phyloP scores from a whole-genome alignment of 2,113 vertebrate species.

The Eurystomus gularis region DNA sequence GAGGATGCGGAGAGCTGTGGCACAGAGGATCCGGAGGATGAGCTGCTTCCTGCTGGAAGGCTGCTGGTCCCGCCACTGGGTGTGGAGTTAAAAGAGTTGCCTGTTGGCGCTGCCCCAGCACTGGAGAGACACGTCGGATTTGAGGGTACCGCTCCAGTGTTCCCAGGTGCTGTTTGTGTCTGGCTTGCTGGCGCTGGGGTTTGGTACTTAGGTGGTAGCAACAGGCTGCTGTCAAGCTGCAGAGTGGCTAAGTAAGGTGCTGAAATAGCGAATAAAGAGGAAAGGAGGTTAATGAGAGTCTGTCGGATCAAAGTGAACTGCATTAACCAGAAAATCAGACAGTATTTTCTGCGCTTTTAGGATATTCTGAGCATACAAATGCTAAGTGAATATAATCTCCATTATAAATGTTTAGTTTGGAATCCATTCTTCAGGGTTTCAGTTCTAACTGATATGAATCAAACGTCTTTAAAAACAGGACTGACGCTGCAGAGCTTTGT shows the following conservation, averaged over 20 bases:
- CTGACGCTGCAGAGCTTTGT: not conserved
- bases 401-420: not conserved
- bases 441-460: not conserved
- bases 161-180: conserved; percentile 67
- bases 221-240: conserved; percentile 88
- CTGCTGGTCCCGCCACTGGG: conserved; percentile 60
- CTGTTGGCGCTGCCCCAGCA: conserved; percentile 48
- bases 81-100: conserved; percentile 72
- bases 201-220: conserved; percentile 87
- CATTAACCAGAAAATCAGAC: not conserved
- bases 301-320: not conserved
- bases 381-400: not conserved
- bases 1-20: conserved; percentile 68
- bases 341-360: not conserved
- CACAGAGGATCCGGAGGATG: conserved; percentile 67
- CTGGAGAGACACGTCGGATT: conserved; percentile 32
- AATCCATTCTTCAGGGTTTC: not conserved
- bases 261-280: conserved; percentile 50
- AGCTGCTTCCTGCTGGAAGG: conserved; percentile 44
- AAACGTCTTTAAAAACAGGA: not conserved
- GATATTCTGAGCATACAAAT: not conserved
- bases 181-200: conserved; percentile 64
- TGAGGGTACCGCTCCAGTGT: conserved; percentile 48
- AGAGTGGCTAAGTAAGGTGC: conserved; percentile 91
- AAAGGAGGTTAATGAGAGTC: not conserved